Conservation (phyloP, 2,888 invertebrate genomes). For the Leptinotarsa peninsularis region DNA sequence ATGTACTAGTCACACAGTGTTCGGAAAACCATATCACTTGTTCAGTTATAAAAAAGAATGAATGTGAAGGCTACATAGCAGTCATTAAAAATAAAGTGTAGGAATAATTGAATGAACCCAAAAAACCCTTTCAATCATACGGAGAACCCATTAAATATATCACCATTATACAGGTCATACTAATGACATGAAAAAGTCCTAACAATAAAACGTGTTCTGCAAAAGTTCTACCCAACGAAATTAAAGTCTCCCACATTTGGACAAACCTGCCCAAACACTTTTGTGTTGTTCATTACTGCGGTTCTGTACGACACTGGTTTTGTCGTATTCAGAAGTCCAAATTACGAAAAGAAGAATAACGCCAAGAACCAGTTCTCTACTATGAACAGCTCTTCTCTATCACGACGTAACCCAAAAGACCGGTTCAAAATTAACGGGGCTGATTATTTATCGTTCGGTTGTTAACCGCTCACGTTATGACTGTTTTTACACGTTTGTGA, state of each 20-base stretch:
- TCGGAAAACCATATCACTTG: no score
- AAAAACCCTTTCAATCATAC: no score
- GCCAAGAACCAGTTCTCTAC: slow-evolving; percentile 16
- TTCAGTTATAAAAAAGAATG: no score
- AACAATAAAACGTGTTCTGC: no score
- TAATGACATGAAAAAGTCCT: no score
- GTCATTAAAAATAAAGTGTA: no score
- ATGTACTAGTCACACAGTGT: no score
- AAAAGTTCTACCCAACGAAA: no score
- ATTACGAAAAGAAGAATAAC: slow-evolving; percentile 15
- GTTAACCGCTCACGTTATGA: slow-evolving; percentile 66
- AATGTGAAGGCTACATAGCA: no score
- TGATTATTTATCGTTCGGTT: slow-evolving; percentile 65
- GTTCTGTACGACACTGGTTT: slow-evolving; percentile 9
- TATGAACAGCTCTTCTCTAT: slow-evolving; percentile 20
- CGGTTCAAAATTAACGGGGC: slow-evolving; percentile 61
- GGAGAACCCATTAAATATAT: no score
- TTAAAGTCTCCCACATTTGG: background rate
- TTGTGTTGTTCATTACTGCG: background rate
- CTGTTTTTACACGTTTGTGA: slow-evolving; percentile 67
- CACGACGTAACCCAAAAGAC: slow-evolving; percentile 45
- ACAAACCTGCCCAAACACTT: slow-evolving; percentile 13
- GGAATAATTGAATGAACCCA: no score
- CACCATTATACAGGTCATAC: no score
- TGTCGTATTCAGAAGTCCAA: slow-evolving; percentile 8